These are phyloP conservation scores for Ophion obscuratus DNA, from an alignment of 2,888 invertebrate genomes.

Conservation along the genomic window DNA sequence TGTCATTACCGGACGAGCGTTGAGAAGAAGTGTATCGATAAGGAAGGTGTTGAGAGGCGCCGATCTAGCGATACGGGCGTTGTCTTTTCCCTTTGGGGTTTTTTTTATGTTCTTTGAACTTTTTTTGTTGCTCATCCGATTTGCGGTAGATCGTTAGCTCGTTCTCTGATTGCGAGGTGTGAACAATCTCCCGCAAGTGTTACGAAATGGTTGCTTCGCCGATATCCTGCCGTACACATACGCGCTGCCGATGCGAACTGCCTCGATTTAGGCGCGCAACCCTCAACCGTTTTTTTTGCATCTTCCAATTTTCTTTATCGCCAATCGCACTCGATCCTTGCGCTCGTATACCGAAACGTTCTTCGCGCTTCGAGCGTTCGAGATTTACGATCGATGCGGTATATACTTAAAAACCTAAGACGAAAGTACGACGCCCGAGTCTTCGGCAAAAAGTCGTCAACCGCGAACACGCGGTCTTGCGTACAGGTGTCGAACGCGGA, in stretches of 20 bases:
- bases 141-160: conserved; percentile 35
- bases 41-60: conserved; percentile 83
- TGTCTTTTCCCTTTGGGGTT: conserved; percentile 35
- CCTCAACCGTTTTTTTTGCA: conserved; percentile 32
- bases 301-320: conserved; percentile 70
- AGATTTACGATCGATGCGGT: conserved; percentile 33
- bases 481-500: no score
- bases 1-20: conserved; percentile 79
- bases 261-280: conserved; percentile 56
- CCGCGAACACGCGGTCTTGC: neutral
- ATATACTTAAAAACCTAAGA: conserved; percentile 18
- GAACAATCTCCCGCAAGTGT: conserved; percentile 68
- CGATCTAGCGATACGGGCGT: conserved; percentile 77
- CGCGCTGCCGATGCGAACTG: conserved; percentile 55
- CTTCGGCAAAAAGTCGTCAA: conserved; percentile 31
- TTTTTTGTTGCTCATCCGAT: conserved; percentile 40
- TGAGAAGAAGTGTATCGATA: conserved; percentile 76
- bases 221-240: neutral
- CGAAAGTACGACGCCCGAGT: neutral
- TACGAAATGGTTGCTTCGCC: conserved; percentile 44
- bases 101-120: neutral
- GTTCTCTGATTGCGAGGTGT: conserved; percentile 78
- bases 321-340: conserved; percentile 56
- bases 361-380: conserved; percentile 39
- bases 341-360: conserved; percentile 52